These are phyloP conservation scores for Dione juno DNA, from an alignment of 2,888 invertebrate genomes.

Conservation along the genomic window DNA sequence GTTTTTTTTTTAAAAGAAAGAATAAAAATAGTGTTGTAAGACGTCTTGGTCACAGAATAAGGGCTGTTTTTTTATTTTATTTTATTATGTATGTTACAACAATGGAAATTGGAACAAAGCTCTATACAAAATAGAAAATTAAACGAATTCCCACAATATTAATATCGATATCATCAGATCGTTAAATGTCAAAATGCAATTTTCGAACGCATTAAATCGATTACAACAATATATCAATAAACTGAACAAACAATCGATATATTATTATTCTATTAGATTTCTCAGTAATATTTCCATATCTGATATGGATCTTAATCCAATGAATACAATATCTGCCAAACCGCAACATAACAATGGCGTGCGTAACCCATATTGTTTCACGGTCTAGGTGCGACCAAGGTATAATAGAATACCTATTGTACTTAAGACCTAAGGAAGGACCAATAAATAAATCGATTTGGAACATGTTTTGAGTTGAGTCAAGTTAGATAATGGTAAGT, in stretches of 20 bases:
- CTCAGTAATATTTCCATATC: background rate
- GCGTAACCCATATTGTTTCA: constrained; percentile 34
- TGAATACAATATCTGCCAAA: constrained; percentile 29
- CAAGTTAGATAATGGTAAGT: no score
- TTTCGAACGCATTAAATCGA: background rate
- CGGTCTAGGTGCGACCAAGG: constrained; percentile 41
- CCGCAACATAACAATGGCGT: constrained; percentile 31
- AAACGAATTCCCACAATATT: no score
- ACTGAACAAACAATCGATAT: background rate
- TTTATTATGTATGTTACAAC: no score
- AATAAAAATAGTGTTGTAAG: no score
- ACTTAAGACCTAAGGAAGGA: background rate
- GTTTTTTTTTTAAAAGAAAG: no score
- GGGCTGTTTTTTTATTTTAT: no score
- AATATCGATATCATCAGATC: no score
- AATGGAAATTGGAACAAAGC: no score
- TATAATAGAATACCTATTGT: background rate
- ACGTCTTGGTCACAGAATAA: no score
- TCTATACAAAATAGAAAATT: no score
- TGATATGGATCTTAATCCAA: constrained; percentile 26
- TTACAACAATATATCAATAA: background rate
- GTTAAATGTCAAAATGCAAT: no score
- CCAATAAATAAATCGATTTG: background rate
- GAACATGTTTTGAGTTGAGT: background rate
- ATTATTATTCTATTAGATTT: background rate